A percentile compares a stretch with the other conserved stretches of the same genome.
phyloP scores from a whole-genome alignment of 2,888 invertebrate species.

The Hyposoter didymator region DNA sequence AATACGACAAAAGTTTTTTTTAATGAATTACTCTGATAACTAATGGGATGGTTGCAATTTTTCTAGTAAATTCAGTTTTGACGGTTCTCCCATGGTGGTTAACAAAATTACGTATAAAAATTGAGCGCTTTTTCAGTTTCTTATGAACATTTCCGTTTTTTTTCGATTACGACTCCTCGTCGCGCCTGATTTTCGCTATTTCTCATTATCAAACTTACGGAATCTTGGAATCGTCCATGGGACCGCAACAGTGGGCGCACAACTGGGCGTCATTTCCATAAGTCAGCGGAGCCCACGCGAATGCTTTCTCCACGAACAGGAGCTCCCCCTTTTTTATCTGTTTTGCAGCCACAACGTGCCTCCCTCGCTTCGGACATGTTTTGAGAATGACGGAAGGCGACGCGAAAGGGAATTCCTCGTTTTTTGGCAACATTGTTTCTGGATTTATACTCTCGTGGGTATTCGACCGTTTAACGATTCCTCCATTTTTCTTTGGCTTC shows the following conservation, averaged over 20 bases:
- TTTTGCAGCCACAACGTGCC: conserved; percentile 88
- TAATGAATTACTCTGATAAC: not conserved
- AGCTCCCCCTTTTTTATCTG: conserved; percentile 88
- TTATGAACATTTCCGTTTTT: too few relatives aligned
- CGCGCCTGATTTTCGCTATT: not conserved
- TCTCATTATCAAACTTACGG: conserved; percentile 86
- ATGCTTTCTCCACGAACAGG: conserved; percentile 92
- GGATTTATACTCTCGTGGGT: conserved; percentile 78
- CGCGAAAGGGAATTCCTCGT: conserved; percentile 85
- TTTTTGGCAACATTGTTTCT: conserved; percentile 84
- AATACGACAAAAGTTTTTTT: not conserved
- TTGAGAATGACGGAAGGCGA: conserved; percentile 86
- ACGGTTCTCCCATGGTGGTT: too few relatives aligned
- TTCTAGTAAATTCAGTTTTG: too few relatives aligned
- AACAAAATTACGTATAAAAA: too few relatives aligned
- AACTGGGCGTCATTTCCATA: conserved; percentile 84
- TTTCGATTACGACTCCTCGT: too few relatives aligned
- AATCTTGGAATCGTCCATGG: conserved; percentile 85
- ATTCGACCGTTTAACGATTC: not conserved
- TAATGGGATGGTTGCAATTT: too few relatives aligned
- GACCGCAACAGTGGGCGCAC: conserved; percentile 91
- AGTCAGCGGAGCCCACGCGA: conserved; percentile 90
- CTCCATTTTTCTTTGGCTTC: conserved; percentile 37
- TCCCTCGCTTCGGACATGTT: conserved; percentile 86
- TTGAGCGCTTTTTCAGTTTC: too few relatives aligned